A percentile compares a stretch with the other conserved stretches of the same genome.
Evolutionary conservation across 2,888 invertebrate species (phyloP).

Genomic region (Scaptomyza flava): DNA sequence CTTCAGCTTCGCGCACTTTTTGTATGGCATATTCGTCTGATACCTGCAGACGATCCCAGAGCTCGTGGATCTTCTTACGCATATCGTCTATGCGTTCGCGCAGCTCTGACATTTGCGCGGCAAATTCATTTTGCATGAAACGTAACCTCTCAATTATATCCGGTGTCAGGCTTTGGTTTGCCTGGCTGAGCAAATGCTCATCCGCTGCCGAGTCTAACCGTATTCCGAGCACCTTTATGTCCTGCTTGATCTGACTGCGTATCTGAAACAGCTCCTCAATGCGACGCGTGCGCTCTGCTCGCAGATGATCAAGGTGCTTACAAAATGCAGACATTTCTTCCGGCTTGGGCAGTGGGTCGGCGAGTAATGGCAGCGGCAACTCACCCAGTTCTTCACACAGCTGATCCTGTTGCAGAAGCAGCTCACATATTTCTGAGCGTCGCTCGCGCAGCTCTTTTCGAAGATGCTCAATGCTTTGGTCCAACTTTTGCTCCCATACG

Average conservation of each 20-base stretch:
- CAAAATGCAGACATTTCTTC: conserved; percentile 87
- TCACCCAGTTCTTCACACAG: conserved; percentile 82
- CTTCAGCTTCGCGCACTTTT: conserved; percentile 85
- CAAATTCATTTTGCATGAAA: conserved; percentile 86
- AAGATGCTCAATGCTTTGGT: conserved; percentile 86
- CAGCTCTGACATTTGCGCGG: conserved; percentile 86
- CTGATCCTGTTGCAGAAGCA: conserved; percentile 85
- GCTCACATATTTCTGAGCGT: conserved; percentile 83
- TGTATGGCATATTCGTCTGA: conserved; percentile 87
- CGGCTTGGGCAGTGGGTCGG: conserved; percentile 86
- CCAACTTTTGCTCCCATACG: conserved; percentile 86
- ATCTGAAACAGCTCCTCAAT: conserved; percentile 80
- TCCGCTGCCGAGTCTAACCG: conserved; percentile 72
- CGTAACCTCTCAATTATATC: conserved; percentile 87
- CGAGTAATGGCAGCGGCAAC: conserved; percentile 70
- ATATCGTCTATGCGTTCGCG: conserved; percentile 87
- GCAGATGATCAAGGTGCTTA: conserved; percentile 86
- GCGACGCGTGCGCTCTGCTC: conserved; percentile 87
- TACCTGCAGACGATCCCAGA: conserved; percentile 92
- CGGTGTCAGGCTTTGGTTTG: conserved; percentile 86
- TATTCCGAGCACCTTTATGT: conserved; percentile 82
- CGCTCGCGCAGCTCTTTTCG: conserved; percentile 86
- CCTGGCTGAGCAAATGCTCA: conserved; percentile 83
- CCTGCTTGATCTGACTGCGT: conserved; percentile 83
- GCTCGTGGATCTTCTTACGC: conserved; percentile 87